Base-by-base conservation (phyloP, 2,113 vertebrate species). In the Corythornis vintsioides region DNA sequence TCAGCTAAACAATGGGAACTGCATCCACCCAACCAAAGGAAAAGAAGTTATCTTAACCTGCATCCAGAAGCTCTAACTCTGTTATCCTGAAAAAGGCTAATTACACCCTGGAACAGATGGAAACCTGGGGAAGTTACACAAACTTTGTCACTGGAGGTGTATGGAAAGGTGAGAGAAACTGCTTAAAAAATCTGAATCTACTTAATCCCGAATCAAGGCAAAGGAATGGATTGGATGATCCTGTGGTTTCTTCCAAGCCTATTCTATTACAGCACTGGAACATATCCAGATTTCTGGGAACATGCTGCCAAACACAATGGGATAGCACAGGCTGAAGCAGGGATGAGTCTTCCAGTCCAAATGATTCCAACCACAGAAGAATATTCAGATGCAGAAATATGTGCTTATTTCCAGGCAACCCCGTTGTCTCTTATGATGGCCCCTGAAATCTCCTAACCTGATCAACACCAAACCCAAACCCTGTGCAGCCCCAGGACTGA, bases 181-280 rank as follows among this genome's bases (percentile, higher is more conserved):
- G 69, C 45, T 53, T 57, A 48, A 56, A 85, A 82, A 31, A 9
- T 69, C 89, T 75, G 31, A 72, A 67, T 33, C 81, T 78, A 67
- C 57, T 90, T 64, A 67, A 89, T n/a, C 70, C 60, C 78, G 61
- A 90, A 74, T 82, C 89, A 92, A 48, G 72, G 21, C 28, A 75
- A 78, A 89, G 81, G 74, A 92, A 84, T 42, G 45, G 81, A 72
- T 93, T 69, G 84, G 73, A 73, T 65, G 93, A 94, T 53, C 70
- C 67, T 0, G 18, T 74, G 80, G 29, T 90, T 92, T 81, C 83
- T 64, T 70, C 67, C 75, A 87, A 29, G 7, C 35, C n/a, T 71
- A 53, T 25, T 73, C 45, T 52, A 18, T 57, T 52, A 71, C 1
- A 13, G 59, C 25, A 15, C 31, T 82, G 73, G 90, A 88, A 72